Evolutionary conservation across 2,113 vertebrate species (phyloP).

Genomic region (Eretmochelys imbricata): DNA sequence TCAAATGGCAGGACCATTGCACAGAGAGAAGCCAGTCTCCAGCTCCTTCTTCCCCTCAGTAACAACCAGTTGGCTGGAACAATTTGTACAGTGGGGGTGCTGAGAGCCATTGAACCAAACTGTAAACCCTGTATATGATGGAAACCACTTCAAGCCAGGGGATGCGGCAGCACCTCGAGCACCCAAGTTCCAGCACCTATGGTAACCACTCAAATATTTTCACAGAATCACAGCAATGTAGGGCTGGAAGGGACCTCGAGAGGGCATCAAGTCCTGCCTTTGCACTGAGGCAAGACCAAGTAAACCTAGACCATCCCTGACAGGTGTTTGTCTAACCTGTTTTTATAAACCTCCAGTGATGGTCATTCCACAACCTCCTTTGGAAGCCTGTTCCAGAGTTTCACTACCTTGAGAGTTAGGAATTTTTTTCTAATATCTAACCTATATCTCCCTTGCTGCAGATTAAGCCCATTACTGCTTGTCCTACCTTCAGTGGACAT

Average conservation of each 20-base stretch:
- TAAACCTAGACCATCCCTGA: not conserved
- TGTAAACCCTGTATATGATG: no score
- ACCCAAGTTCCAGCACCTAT: no score
- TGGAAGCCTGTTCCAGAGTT: not conserved
- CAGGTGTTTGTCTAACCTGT: not conserved
- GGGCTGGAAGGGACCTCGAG: not conserved
- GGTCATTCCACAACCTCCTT: not conserved
- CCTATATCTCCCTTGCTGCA: not conserved
- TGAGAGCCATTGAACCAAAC: no score
- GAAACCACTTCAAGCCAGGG: no score
- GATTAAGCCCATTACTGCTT: not conserved
- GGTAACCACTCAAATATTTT: not conserved
- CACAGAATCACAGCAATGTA: not conserved
- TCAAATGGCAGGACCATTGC: fast-evolving
- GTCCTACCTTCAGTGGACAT: not conserved
- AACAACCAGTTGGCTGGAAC: no score
- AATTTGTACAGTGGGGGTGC: no score
- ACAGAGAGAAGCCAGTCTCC: not conserved
- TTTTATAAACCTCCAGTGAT: not conserved
- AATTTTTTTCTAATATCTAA: not conserved
- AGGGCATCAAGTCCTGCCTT: not conserved
- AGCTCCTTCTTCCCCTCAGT: not conserved
- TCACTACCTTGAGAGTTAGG: not conserved
- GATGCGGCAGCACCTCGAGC: no score
- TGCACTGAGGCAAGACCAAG: no score